Conservation (phyloP, 2,888 invertebrate genomes). For the Diarsia mendica region DNA sequence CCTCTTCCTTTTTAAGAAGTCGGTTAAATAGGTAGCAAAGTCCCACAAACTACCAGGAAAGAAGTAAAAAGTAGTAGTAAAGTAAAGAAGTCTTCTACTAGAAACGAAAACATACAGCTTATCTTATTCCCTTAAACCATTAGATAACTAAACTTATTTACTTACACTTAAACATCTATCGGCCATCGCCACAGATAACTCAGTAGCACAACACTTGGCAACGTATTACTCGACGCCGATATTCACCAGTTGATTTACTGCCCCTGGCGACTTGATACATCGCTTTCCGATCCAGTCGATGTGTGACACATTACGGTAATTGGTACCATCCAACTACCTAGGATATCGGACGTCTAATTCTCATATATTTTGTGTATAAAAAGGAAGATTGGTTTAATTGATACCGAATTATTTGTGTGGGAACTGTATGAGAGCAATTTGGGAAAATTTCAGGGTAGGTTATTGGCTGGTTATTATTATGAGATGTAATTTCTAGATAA, state of each 20-base stretch:
- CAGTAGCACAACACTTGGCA: slow-evolving; percentile 38
- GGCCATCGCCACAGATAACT: slow-evolving; percentile 27
- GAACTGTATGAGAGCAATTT: not conserved
- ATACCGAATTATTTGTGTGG: not conserved
- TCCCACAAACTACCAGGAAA: no score
- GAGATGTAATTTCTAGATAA: not conserved
- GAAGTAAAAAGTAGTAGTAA: no score
- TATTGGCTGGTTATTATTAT: not conserved
- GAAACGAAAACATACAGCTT: not conserved
- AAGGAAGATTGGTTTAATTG: slow-evolving; percentile 3
- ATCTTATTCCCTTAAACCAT: not conserved
- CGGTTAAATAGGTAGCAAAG: no score
- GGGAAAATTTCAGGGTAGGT: not conserved
- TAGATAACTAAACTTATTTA: not conserved
- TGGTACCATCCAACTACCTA: slow-evolving; percentile 55
- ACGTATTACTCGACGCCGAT: slow-evolving; percentile 54
- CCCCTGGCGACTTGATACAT: slow-evolving; percentile 65
- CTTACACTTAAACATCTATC: not conserved
- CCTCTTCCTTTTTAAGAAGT: no score
- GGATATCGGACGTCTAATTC: slow-evolving; percentile 29
- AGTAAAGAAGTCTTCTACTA: no score
- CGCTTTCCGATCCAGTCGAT: slow-evolving; percentile 63
- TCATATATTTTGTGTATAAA: slow-evolving; percentile 22
- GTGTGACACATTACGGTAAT: slow-evolving; percentile 74
- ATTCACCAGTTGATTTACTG: slow-evolving; percentile 66